Conservation (phyloP, 2,888 invertebrate species). For the Chloromyia formosa region DNA sequence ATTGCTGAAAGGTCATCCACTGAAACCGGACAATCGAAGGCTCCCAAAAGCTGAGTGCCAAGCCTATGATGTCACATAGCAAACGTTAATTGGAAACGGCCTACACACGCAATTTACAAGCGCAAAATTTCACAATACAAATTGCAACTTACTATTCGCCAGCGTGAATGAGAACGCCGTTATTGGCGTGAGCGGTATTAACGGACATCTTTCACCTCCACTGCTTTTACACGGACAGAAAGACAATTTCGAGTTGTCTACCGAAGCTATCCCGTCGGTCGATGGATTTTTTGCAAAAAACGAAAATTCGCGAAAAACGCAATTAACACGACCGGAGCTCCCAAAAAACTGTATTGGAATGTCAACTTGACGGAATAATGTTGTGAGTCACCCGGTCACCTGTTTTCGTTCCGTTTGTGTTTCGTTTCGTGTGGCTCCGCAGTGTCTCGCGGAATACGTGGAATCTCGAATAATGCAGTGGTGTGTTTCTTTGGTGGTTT, state of each 20-base stretch:
- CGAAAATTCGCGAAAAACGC: neutral
- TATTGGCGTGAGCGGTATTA: constrained; percentile 94
- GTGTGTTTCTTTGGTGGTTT: too few species aligned
- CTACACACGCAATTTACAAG: neutral
- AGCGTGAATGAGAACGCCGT: constrained; percentile 92
- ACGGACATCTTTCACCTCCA: constrained; percentile 79
- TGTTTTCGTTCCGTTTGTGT: constrained; percentile 8
- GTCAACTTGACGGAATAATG: neutral
- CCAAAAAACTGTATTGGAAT: neutral
- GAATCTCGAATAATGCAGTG: too few species aligned
- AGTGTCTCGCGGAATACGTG: too few species aligned
- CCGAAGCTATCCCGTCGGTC: too few species aligned
- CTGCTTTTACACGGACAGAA: neutral
- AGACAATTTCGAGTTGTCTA: neutral
- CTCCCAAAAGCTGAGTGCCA: neutral
- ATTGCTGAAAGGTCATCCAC: neutral
- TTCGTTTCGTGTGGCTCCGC: neutral
- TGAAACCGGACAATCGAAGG: neutral
- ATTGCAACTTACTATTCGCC: constrained; percentile 87
- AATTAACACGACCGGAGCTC: neutral
- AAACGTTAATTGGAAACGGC: neutral
- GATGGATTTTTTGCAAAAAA: neutral
- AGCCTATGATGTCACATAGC: constrained; percentile 1
- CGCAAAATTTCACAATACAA: neutral
- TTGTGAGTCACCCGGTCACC: constrained; percentile 1